phyloP scores from a whole-genome alignment of 1,140 invertebrate species.

The Chrysomallon squamiferum region DNA sequence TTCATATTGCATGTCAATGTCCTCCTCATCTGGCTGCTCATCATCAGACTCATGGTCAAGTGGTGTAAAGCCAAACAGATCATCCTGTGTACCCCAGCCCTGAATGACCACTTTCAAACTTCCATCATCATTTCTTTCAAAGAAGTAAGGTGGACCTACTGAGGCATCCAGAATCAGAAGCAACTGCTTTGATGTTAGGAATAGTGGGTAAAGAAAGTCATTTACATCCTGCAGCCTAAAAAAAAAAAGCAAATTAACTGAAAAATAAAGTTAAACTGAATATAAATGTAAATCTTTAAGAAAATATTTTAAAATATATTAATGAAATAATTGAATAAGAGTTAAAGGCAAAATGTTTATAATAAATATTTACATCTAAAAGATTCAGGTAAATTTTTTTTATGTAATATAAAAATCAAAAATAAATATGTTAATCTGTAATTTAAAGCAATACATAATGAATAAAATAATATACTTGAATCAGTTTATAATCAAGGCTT shows the following conservation, averaged over 20 bases:
- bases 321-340: too few species aligned
- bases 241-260: not conserved
- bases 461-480: too few species aligned
- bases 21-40: slow-evolving; percentile 4
- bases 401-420: too few species aligned
- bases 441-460: too few species aligned
- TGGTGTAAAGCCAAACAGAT: slow-evolving; percentile 10
- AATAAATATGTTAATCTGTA: too few species aligned
- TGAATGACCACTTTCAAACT: slow-evolving; percentile 15
- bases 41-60: slow-evolving; percentile 10
- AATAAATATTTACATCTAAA: too few species aligned
- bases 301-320: too few species aligned
- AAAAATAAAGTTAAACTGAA: not conserved
- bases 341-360: too few species aligned
- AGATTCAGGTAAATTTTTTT: too few species aligned
- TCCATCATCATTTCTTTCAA: slow-evolving; percentile 16
- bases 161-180: slow-evolving; percentile 31
- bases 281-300: too few species aligned
- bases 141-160: slow-evolving; percentile 18
- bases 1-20: slow-evolving; percentile 8
- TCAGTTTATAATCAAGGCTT: too few species aligned
- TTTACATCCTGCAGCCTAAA: slow-evolving; percentile 17
- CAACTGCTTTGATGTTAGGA: slow-evolving; percentile 25
- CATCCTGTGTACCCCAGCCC: slow-evolving; percentile 22
- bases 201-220: slow-evolving; percentile 23